Conservation (phyloP, 2,888 invertebrate genomes). For the Acronicta psi region DNA sequence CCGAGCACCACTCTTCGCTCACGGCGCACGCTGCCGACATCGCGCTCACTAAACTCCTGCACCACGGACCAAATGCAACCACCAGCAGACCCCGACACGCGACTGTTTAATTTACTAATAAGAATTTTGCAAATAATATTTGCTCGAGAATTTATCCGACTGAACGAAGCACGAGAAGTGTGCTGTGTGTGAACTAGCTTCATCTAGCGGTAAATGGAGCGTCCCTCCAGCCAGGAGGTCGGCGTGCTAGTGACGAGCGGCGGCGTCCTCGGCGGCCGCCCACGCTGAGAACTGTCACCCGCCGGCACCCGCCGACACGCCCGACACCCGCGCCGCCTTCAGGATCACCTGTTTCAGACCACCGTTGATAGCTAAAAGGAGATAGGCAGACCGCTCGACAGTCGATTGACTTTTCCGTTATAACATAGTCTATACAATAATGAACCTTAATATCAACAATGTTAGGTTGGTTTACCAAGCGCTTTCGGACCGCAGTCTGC, state of each 20-base stretch:
- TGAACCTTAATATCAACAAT: neutral
- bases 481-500: conserved; percentile 27
- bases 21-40: conserved; percentile 54
- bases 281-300: conserved; percentile 10
- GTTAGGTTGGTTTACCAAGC: conserved; percentile 19
- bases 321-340: conserved; percentile 50
- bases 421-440: conserved; percentile 10
- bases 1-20: conserved; percentile 72
- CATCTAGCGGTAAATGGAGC: conserved; percentile 18
- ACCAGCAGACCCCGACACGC: neutral
- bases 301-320: neutral
- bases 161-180: conserved; percentile 6
- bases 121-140: conserved; percentile 7
- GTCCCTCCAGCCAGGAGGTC: conserved; percentile 54
- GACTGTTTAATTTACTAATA: neutral
- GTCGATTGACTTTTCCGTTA: conserved; percentile 48
- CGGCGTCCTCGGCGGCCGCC: conserved; percentile 20
- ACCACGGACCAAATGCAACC: neutral
- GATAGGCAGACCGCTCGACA: conserved; percentile 42
- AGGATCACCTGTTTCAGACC: conserved; percentile 55
- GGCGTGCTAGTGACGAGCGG: conserved; percentile 47
- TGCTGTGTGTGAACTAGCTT: too few species aligned
- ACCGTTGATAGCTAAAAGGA: conserved; percentile 43
- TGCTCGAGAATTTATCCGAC: conserved; percentile 7
- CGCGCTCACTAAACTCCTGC: neutral